Evolutionary conservation across 2,888 invertebrate species (phyloP).

Genomic region (Heliconius ethilla): DNA sequence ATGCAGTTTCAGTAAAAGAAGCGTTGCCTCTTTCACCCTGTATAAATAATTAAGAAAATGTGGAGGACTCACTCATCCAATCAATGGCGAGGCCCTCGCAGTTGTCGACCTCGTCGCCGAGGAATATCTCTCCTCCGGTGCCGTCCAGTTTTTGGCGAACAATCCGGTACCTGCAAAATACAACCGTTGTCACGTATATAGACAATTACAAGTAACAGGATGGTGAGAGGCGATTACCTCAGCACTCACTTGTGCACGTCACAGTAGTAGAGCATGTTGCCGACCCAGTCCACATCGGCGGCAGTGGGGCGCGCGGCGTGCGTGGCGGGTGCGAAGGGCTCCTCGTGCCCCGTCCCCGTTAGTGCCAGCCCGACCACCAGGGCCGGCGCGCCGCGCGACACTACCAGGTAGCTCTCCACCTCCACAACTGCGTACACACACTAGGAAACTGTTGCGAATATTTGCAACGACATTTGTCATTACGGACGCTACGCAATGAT

Average conservation of each 20-base stretch:
- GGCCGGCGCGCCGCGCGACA: constrained; percentile 81
- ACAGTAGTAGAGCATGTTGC: constrained; percentile 45
- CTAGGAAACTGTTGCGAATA: too few species aligned
- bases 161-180: constrained; percentile 78
- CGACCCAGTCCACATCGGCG: constrained; percentile 43
- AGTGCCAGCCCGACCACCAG: constrained; percentile 86
- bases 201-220: neutral
- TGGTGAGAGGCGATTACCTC: neutral
- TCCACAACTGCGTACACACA: constrained; percentile 69
- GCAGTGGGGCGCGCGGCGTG: constrained; percentile 57
- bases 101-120: constrained; percentile 82
- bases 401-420: constrained; percentile 83
- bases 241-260: constrained; percentile 45
- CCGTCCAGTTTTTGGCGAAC: constrained; percentile 85
- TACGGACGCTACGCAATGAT: too few species aligned
- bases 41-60: neutral
- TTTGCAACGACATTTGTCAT: too few species aligned
- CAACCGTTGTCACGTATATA: too few species aligned
- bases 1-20: too few species aligned
- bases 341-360: constrained; percentile 73
- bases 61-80: constrained; percentile 84
- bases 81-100: constrained; percentile 91
- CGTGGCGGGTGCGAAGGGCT: constrained; percentile 87
- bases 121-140: constrained; percentile 79
- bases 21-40: too few species aligned